Evolutionary conservation across 2,113 vertebrate genomes (phyloP).

Genomic region (Ailurus styani): DNA sequence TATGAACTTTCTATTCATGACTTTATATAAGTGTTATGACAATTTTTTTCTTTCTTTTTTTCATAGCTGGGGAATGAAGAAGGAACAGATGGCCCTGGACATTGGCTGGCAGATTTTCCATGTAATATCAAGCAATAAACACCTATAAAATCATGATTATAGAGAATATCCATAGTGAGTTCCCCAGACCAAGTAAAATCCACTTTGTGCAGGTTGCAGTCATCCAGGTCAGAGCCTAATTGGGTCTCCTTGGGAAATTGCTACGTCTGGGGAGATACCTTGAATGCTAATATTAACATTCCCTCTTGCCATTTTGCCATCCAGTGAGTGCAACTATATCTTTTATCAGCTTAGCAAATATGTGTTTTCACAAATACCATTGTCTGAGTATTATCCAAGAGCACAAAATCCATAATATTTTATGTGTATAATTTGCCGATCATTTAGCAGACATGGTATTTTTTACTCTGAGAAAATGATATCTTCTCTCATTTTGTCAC

Average conservation of each 20-base stretch:
- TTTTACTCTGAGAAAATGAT: background rate
- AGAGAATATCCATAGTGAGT: background rate
- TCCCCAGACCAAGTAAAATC: background rate
- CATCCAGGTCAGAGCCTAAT: background rate
- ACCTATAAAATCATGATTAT: background rate
- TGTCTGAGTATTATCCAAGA: background rate
- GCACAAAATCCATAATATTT: background rate
- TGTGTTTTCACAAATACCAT: background rate
- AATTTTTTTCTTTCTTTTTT: background rate
- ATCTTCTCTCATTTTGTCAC: background rate
- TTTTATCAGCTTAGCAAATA: background rate
- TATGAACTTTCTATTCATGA: background rate
- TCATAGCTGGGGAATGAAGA: background rate
- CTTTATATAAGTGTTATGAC: background rate
- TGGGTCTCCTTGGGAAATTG: background rate
- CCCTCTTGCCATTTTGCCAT: background rate
- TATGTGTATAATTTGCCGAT: background rate
- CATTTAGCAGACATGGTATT: background rate
- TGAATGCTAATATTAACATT: background rate
- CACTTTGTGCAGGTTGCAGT: background rate
- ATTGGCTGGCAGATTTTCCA: background rate
- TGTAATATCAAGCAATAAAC: background rate
- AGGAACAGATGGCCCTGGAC: background rate
- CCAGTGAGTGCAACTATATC: background rate
- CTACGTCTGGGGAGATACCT: background rate